These are phyloP conservation scores for Drosophila ambigua DNA, from an alignment of 1,140 invertebrate species.

Conservation along the genomic window DNA sequence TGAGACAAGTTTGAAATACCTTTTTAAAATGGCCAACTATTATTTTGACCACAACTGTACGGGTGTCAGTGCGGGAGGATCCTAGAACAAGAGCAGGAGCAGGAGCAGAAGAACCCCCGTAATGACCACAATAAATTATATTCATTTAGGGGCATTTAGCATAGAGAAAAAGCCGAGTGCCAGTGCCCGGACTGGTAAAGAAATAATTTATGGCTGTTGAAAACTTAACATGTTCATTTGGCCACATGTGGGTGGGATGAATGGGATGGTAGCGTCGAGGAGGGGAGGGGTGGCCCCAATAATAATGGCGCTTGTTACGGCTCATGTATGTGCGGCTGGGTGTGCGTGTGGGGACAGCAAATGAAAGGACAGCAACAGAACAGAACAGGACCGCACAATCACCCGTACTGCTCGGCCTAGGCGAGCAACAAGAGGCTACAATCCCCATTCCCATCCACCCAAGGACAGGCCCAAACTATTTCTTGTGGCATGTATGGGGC, in stretches of 20 bases:
- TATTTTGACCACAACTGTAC: too few species aligned
- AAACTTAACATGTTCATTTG: conserved; percentile 81
- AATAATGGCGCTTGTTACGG: conserved; percentile 61
- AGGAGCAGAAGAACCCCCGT: conserved; percentile 22
- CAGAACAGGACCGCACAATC: conserved; percentile 57
- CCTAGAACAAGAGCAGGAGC: not conserved
- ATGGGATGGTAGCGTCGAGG: conserved; percentile 13
- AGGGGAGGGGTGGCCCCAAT: conserved; percentile 35
- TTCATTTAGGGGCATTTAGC: conserved; percentile 79
- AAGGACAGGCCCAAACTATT: conserved; percentile 69
- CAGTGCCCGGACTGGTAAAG: conserved; percentile 49
- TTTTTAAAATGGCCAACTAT: not conserved
- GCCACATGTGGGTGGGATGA: conserved; percentile 47
- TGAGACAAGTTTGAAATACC: not conserved
- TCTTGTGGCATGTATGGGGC: conserved; percentile 54
- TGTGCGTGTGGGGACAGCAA: conserved; percentile 47
- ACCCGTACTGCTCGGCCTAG: conserved; percentile 46
- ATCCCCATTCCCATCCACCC: conserved; percentile 26
- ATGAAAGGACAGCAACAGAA: conserved; percentile 64
- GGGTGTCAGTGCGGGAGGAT: not conserved
- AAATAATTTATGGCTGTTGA: conserved; percentile 81
- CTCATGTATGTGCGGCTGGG: conserved; percentile 38
- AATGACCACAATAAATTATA: conserved; percentile 81
- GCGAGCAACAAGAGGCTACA: conserved; percentile 40
- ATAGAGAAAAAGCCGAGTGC: conserved; percentile 62